These are phyloP conservation scores for Eilema caniola DNA, from an alignment of 2,888 invertebrate species.

Conservation along the genomic window DNA sequence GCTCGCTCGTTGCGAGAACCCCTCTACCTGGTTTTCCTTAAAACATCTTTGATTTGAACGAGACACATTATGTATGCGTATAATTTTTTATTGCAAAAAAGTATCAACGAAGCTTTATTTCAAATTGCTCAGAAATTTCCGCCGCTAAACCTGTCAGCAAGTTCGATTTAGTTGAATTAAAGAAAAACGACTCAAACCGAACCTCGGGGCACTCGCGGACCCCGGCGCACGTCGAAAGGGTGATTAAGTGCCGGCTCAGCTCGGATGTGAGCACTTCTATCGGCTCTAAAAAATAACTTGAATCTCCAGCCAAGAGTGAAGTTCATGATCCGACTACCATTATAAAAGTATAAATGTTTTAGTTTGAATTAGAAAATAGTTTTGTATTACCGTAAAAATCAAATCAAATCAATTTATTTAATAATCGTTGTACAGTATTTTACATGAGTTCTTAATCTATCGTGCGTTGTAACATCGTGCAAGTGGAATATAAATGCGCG, in stretches of 20 bases:
- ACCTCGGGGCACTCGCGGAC: not conserved
- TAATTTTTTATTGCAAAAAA: not conserved
- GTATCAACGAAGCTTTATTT: not conserved
- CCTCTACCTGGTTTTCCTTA: not conserved
- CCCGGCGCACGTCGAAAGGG: slow-evolving; percentile 4
- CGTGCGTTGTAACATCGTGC: too few species aligned
- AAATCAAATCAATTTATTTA: too few species aligned
- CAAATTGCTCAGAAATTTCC: not conserved
- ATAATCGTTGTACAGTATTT: too few species aligned
- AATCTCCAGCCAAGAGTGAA: not conserved
- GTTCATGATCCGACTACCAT: not conserved
- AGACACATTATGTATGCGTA: too few species aligned
- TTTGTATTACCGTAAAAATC: not conserved
- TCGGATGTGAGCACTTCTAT: not conserved
- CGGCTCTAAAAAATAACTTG: not conserved
- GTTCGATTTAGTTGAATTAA: slow-evolving; percentile 6
- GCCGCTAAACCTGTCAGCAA: not conserved
- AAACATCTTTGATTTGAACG: too few species aligned
- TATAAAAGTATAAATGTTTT: not conserved
- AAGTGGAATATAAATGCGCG: too few species aligned
- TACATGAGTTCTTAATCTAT: too few species aligned
- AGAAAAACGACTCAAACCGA: not conserved
- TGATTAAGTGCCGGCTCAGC: not conserved
- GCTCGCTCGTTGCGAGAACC: not conserved
- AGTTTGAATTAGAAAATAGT: not conserved